Conservation (phyloP, 2,797 vertebrate species). For the Notolepis coatsorum region DNA sequence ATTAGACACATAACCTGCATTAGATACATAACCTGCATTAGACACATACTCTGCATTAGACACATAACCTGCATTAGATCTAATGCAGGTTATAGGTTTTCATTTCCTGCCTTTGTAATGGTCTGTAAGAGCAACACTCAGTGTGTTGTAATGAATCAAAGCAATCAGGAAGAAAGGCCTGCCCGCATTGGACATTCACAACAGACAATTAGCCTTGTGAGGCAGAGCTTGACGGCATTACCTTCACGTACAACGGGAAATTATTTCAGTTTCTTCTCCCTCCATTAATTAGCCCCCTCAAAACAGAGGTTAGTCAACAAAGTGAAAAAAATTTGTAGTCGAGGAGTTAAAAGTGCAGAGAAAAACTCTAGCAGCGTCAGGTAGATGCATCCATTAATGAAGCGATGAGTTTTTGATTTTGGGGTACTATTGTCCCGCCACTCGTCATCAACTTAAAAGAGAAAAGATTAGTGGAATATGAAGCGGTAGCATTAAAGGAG, state of each 20-base stretch:
- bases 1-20: too few relatives aligned
- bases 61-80: too few relatives aligned
- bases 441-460: constrained; percentile 58
- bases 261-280: constrained; percentile 37
- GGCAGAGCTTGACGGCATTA: constrained; percentile 53
- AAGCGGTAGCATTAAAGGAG: constrained; percentile 62
- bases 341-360: constrained; percentile 29
- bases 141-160: constrained; percentile 74
- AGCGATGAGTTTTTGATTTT: constrained; percentile 47
- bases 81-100: constrained; percentile 53
- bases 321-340: constrained; percentile 28
- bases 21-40: too few relatives aligned
- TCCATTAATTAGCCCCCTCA: constrained; percentile 44
- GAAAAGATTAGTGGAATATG: constrained; percentile 47
- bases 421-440: constrained; percentile 48
- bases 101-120: constrained; percentile 62
- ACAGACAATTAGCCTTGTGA: constrained; percentile 72
- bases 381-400: constrained; percentile 36
- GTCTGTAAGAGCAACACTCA: constrained; percentile 61
- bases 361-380: constrained; percentile 8
- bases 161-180: constrained; percentile 66
- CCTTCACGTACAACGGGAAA: constrained; percentile 41
- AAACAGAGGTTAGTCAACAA: constrained; percentile 47
- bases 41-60: too few relatives aligned
- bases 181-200: constrained; percentile 62